phyloP scores from a whole-genome alignment of 2,797 vertebrate genomes.

The Propithecus deckenii region DNA sequence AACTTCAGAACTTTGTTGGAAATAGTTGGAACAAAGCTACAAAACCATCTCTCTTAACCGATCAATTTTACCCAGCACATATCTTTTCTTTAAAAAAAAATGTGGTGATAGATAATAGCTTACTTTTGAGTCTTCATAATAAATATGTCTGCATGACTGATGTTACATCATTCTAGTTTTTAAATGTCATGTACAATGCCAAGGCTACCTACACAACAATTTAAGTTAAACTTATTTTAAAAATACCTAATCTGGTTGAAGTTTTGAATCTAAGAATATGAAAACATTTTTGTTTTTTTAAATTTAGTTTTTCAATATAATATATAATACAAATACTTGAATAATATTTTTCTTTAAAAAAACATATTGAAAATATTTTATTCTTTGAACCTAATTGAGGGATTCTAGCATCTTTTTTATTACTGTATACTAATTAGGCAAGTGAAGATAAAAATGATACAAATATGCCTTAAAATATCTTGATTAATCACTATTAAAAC shows the following conservation, averaged over 20 bases:
- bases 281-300: background rate
- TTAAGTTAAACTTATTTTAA: background rate
- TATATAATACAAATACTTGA: background rate
- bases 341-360: background rate
- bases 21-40: background rate
- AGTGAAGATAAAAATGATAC: background rate
- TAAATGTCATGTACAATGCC: background rate
- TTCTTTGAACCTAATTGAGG: background rate
- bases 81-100: background rate
- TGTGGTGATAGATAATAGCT: background rate
- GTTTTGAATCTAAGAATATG: background rate
- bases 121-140: background rate
- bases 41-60: background rate
- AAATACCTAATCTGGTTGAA: background rate
- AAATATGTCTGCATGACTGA: background rate
- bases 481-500: background rate
- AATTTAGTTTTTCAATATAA: background rate
- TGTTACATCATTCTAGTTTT: background rate
- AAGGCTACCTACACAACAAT: background rate
- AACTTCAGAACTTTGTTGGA: background rate
- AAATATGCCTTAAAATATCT: slow-evolving; percentile 5
- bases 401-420: background rate
- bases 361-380: background rate
- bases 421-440: background rate
- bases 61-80: background rate